A percentile compares a stretch with the other conserved stretches of the same genome.
These are phyloP conservation scores for Diphyllodes magnificus DNA, from an alignment of 2,113 vertebrate species.

Conservation along the genomic window DNA sequence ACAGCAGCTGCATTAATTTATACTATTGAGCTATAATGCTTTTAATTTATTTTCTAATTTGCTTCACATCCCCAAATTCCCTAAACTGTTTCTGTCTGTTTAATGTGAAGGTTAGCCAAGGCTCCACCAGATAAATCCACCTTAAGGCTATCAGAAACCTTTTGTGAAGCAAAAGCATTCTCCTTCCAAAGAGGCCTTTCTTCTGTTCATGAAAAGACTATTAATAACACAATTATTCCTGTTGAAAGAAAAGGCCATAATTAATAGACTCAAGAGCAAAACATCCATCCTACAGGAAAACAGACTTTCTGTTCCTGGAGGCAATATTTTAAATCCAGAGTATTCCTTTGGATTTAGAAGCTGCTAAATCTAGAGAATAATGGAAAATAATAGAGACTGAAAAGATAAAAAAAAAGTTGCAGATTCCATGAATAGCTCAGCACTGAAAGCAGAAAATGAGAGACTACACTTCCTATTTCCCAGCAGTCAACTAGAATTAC, in stretches of 20 bases:
- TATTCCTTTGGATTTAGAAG: constrained; percentile 42
- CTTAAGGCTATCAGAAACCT: constrained; percentile 69
- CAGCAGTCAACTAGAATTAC: constrained; percentile 17
- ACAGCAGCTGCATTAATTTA: constrained; percentile 59
- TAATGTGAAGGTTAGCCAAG: constrained; percentile 64
- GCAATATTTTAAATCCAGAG: constrained; percentile 38
- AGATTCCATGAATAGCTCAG: constrained; percentile 24
- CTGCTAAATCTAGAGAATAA: constrained; percentile 24
- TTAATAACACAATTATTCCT: constrained; percentile 69
- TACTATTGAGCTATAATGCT: constrained; percentile 65
- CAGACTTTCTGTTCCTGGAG: constrained; percentile 1
- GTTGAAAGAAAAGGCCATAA: constrained; percentile 66
- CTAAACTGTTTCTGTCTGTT: constrained; percentile 58
- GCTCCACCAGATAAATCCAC: constrained; percentile 64
- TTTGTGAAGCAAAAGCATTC: constrained; percentile 62
- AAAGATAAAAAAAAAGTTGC: background rate
- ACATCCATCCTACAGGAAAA: constrained; percentile 4
- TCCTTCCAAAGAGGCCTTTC: constrained; percentile 61
- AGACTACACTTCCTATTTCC: constrained; percentile 3
- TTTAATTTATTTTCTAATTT: constrained; percentile 72
- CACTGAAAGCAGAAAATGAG: constrained; percentile 24
- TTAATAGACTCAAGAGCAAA: constrained; percentile 60
- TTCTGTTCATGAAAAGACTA: constrained; percentile 69
- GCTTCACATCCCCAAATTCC: constrained; percentile 64
- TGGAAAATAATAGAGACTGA: background rate